Percentiles rank a stretch among this genome's conserved stretches.
These are phyloP conservation scores for Tinea trinotella DNA, from an alignment of 2,888 invertebrate species.

Conservation along the genomic window DNA sequence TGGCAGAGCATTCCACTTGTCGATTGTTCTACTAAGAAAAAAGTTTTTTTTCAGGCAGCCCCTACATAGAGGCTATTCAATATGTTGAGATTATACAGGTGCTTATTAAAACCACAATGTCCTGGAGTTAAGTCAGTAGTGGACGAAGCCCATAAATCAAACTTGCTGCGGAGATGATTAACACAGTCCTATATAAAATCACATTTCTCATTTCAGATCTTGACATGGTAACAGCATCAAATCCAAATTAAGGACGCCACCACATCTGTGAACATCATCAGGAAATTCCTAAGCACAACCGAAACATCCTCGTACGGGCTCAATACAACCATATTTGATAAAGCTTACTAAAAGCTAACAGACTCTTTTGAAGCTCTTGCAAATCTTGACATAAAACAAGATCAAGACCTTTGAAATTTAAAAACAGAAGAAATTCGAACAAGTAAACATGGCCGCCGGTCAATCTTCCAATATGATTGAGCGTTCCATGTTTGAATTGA, in stretches of 20 bases:
- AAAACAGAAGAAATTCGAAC: neutral
- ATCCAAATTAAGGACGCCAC: conserved; percentile 24
- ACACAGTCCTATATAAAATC: no score
- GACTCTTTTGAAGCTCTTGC: neutral
- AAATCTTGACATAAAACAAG: conserved; percentile 2
- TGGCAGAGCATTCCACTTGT: no score
- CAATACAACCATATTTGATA: neutral
- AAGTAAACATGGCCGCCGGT: conserved; percentile 4
- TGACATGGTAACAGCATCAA: conserved; percentile 51
- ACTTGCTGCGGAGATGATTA: no score
- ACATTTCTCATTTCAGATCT: conserved; percentile 60
- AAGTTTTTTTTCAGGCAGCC: no score
- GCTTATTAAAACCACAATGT: no score
- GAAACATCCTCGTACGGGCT: conserved; percentile 6
- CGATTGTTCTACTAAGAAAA: no score
- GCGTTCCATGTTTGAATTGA: conserved; percentile 32
- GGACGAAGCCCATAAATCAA: no score
- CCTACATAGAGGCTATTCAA: no score
- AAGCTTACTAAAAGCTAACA: neutral
- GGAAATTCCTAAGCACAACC: neutral
- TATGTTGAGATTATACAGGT: no score
- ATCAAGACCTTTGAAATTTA: neutral
- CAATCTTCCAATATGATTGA: conserved; percentile 17
- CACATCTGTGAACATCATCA: neutral
- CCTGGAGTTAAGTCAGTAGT: no score